Conservation (phyloP, 2,797 vertebrate species). For the Sebastes hubbsi region DNA sequence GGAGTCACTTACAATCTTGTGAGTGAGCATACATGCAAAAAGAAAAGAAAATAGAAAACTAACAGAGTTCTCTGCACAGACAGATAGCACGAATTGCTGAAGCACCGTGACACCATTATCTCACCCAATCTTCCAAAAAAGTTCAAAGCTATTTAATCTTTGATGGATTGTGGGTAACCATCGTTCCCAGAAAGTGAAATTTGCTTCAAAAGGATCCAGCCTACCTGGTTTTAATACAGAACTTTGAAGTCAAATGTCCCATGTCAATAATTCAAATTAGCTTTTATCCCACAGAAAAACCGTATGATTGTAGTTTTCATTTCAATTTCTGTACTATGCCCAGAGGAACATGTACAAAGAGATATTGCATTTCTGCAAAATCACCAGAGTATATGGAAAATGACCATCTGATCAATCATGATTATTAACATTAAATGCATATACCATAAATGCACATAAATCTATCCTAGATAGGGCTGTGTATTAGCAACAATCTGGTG, state of each 20-base stretch:
- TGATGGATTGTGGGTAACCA: background rate
- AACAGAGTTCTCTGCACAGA: background rate
- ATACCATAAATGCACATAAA: background rate
- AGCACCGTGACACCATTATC: background rate
- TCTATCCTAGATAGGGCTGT: background rate
- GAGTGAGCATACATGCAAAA: background rate
- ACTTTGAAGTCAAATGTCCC: background rate
- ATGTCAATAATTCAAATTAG: background rate
- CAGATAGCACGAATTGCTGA: background rate
- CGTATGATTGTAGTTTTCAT: background rate
- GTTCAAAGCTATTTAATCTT: background rate
- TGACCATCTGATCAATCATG: background rate
- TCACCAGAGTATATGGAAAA: background rate
- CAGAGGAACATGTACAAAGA: background rate
- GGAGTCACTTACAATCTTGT: background rate
- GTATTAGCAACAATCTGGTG: too few relatives aligned
- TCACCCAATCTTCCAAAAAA: background rate
- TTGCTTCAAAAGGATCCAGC: background rate
- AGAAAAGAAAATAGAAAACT: background rate
- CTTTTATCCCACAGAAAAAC: background rate
- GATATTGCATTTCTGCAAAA: background rate
- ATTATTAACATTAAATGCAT: background rate
- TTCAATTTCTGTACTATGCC: background rate
- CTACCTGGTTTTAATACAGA: background rate
- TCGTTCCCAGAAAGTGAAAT: background rate